Evolutionary conservation across 2,113 vertebrate species (phyloP), one percentile per base, ranked within the genome.

Genomic region (Chitala chitala): DNA sequence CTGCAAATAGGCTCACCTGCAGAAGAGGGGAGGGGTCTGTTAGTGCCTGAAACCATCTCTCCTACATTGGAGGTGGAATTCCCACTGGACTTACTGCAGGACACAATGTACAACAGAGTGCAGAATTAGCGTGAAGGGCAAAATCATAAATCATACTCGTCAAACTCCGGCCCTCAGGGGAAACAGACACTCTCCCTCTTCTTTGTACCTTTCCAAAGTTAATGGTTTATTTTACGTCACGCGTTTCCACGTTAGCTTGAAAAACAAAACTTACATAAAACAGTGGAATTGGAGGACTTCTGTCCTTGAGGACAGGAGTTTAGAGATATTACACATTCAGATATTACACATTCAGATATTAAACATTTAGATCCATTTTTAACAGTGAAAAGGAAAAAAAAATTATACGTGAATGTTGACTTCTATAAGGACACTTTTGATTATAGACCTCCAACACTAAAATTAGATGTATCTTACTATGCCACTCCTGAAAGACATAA

Each of bases 1-100:
- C 63, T 66, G 36, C n/a, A 22, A 12, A 38, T 44, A 33, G 6
- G 78, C 90, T 82, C 76, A 98, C 95, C 94, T 85, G 94, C 81
- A 79, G 94, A 91, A 78, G 92, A 94, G 15, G 95, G 94, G 38
- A 95, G 96, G 59, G 94, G 92, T 83, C 95, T 93, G 82, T 98
- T 96, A 0, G 93, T 94, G 70, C 95, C 95, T 42, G 96, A 95
- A 76, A 98, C 95, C 94, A 98, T 95, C 78, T 99, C 96, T 77
- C 96, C 96, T 6, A 98, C 92, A 82, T 96, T 99, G 76, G 96
- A 98, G 63, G 96, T 96, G 69, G 95, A 98, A 87, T 98, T 99
- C 70, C 94, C 96, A 77, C 94, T 95, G 5, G 96, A 94, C 87
- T 98, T 99, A 85, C 94, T 96, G 73, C 0, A 51, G 12, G 50